Evolutionary conservation across 2,888 invertebrate species (phyloP).

Genomic region (Cinara cedri): DNA sequence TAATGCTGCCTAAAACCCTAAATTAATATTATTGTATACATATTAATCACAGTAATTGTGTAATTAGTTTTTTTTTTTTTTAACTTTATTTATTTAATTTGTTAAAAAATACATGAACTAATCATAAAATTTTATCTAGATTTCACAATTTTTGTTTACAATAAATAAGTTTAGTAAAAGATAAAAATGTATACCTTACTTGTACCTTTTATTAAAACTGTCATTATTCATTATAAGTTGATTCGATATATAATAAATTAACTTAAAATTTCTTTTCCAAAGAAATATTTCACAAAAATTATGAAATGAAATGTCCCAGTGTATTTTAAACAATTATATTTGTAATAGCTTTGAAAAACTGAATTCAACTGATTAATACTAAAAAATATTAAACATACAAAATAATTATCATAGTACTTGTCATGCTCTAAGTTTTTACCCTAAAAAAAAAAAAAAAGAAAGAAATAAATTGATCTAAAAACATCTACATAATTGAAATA

Average conservation of each 20-base stretch:
- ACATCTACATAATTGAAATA: constrained; percentile 39
- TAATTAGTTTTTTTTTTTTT: not conserved
- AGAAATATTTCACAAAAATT: constrained; percentile 27
- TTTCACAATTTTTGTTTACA: constrained; percentile 21
- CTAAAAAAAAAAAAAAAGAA: constrained; percentile 20
- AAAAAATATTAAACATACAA: constrained; percentile 45
- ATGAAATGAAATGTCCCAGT: constrained; percentile 12
- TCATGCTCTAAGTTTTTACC: constrained; percentile 48
- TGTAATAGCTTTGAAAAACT: constrained; percentile 5
- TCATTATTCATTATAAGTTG: constrained; percentile 23
- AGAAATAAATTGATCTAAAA: constrained; percentile 40
- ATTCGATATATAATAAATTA: constrained; percentile 20
- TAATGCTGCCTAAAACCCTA: not conserved
- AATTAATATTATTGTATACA: constrained; percentile 37
- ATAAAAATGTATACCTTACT: constrained; percentile 44
- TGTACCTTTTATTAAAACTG: constrained; percentile 22
- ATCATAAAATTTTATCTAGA: constrained; percentile 4
- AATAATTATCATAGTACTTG: constrained; percentile 37
- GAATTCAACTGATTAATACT: constrained; percentile 26
- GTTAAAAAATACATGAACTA: not conserved
- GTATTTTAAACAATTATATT: constrained; percentile 17
- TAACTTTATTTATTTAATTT: no score
- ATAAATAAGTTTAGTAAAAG: constrained; percentile 16
- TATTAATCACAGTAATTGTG: constrained; percentile 31
- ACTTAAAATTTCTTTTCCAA: constrained; percentile 7